phyloP scores from a whole-genome alignment of 1,140 invertebrate genomes.

The Mamestra configurata region DNA sequence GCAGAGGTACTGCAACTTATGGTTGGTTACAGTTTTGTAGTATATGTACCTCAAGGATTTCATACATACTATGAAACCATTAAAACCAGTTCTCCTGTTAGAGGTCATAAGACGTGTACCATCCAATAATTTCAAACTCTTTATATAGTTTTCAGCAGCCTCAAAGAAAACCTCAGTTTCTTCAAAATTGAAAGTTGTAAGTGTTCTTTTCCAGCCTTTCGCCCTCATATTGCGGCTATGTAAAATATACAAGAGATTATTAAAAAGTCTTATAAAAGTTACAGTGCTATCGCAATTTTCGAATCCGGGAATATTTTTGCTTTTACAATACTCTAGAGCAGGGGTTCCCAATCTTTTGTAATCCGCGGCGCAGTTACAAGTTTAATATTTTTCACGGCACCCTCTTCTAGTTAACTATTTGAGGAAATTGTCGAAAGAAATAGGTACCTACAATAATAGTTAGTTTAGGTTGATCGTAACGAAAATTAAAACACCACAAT shows the following conservation, averaged over 20 bases:
- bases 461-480: too few relatives aligned
- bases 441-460: too few relatives aligned
- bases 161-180: background rate
- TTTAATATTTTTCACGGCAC: background rate
- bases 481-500: too few relatives aligned
- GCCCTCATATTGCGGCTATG: constrained; percentile 60
- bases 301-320: constrained; percentile 59
- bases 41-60: constrained; percentile 32
- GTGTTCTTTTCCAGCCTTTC: constrained; percentile 45
- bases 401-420: too few relatives aligned
- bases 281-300: constrained; percentile 56
- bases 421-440: too few relatives aligned
- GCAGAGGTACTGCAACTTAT: constrained; percentile 29
- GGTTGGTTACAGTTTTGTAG: background rate
- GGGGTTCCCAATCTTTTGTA: constrained; percentile 4
- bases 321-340: constrained; percentile 53
- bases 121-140: constrained; percentile 16
- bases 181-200: constrained; percentile 31
- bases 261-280: constrained; percentile 62
- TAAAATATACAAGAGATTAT: constrained; percentile 68
- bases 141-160: too few relatives aligned
- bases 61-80: constrained; percentile 41
- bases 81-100: constrained; percentile 42
- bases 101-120: constrained; percentile 32
- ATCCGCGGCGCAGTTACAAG: background rate